phyloP scores from a whole-genome alignment of 53 echinoderm and acorn worm species.

The Luidia sarsii region DNA sequence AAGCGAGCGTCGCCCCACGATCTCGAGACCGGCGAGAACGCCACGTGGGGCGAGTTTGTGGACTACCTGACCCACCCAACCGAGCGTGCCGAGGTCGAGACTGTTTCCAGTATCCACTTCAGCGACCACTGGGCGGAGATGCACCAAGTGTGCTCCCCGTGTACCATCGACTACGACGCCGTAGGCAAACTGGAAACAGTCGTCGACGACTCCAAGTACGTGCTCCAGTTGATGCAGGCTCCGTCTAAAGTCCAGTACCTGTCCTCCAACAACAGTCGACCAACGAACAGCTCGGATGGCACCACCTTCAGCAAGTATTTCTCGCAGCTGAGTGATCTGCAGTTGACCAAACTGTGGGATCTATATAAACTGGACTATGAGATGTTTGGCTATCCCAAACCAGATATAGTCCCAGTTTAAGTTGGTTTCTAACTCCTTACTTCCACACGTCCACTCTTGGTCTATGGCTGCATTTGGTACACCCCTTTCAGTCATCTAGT shows the following conservation, averaged over 20 bases:
- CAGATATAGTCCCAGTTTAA: slow-evolving; percentile 36
- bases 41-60: slow-evolving; percentile 79
- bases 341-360: slow-evolving; percentile 57
- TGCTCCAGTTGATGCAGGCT: slow-evolving; percentile 51
- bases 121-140: slow-evolving; percentile 75
- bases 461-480: no score
- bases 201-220: slow-evolving; percentile 48
- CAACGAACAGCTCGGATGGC: slow-evolving; percentile 70
- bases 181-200: slow-evolving; percentile 67
- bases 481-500: no score
- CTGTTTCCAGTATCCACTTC: slow-evolving; percentile 32
- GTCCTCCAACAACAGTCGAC: slow-evolving; percentile 58
- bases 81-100: slow-evolving; percentile 69
- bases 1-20: slow-evolving; percentile 43
- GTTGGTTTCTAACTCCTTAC: no score
- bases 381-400: slow-evolving; percentile 76
- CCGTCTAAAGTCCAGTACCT: slow-evolving; percentile 66
- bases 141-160: slow-evolving; percentile 70
- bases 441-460: no score
- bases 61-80: slow-evolving; percentile 68
- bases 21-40: slow-evolving; percentile 71
- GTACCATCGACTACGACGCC: slow-evolving; percentile 60
- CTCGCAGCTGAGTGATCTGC: slow-evolving; percentile 23
- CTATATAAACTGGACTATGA: slow-evolving; percentile 68
- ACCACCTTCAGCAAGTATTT: slow-evolving; percentile 61